A percentile compares a stretch with the other conserved stretches of the same genome.
phyloP scores from a whole-genome alignment of 2,113 vertebrate genomes.

The Talpa occidentalis region DNA sequence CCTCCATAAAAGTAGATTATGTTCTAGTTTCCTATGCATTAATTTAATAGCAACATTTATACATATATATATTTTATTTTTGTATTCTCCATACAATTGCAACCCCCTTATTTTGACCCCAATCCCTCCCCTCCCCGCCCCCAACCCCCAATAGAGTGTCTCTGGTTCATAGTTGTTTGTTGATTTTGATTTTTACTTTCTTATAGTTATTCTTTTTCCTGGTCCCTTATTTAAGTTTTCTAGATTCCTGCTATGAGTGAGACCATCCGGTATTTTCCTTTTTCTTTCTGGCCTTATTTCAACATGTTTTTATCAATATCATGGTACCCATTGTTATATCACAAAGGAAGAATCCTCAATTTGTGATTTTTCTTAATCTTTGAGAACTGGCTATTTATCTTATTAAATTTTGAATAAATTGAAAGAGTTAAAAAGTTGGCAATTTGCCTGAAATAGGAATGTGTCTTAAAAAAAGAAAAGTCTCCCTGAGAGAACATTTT shows the following conservation, averaged over 20 bases:
- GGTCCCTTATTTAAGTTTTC: no score
- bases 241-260: no score
- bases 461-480: background rate
- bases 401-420: slow-evolving; percentile 31
- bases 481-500: background rate
- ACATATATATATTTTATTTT: no score
- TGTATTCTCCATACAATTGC: no score
- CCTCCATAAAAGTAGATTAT: background rate
- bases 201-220: no score
- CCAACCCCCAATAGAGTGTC: no score
- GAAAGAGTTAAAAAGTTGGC: background rate
- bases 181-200: no score
- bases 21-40: background rate
- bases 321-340: background rate
- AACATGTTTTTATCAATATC: background rate
- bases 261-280: no score
- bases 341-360: background rate
- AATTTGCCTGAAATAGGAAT: slow-evolving; percentile 24
- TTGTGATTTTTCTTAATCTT: background rate
- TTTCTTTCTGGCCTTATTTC: no score
- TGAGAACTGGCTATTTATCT: background rate
- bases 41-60: background rate
- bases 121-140: no score
- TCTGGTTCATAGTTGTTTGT: no score
- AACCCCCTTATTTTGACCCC: no score